Evolutionary conservation across 1,140 invertebrate genomes (phyloP).

Genomic region (Papilio xuthus): DNA sequence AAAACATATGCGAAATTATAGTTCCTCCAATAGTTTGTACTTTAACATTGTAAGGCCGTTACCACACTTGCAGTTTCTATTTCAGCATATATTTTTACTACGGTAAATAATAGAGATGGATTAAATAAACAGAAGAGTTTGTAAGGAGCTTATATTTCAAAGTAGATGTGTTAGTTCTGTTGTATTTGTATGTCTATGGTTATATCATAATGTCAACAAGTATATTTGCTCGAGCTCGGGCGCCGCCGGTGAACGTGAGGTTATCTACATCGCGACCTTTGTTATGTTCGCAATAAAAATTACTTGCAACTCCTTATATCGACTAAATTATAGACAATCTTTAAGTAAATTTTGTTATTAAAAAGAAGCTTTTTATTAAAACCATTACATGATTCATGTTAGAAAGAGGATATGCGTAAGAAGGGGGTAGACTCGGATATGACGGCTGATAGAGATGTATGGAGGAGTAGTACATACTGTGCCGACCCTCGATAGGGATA

Average conservation of each 20-base stretch:
- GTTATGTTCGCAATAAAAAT: background rate
- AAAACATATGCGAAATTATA: too few relatives aligned
- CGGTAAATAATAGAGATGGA: background rate
- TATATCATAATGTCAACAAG: background rate
- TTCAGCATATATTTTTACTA: too few relatives aligned
- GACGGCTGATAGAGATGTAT: too few relatives aligned
- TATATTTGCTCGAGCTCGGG: background rate
- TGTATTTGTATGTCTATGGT: background rate
- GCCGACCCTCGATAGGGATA: too few relatives aligned
- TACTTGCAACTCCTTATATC: background rate
- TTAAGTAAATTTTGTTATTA: background rate
- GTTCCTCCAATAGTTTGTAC: too few relatives aligned
- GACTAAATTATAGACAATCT: background rate
- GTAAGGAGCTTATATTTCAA: background rate
- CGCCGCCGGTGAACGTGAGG: constrained; percentile 4
- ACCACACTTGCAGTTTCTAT: too few relatives aligned
- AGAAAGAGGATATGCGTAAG: too few relatives aligned
- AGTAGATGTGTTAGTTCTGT: background rate
- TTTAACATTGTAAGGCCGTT: too few relatives aligned
- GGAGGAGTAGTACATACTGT: too few relatives aligned
- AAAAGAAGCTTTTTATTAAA: too few relatives aligned
- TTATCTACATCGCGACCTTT: constrained; percentile 13
- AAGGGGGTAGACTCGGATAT: too few relatives aligned
- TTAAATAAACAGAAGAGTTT: background rate
- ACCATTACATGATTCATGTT: too few relatives aligned